phyloP scores from a whole-genome alignment of 2,113 vertebrate genomes.

The Arothron firmamentum region DNA sequence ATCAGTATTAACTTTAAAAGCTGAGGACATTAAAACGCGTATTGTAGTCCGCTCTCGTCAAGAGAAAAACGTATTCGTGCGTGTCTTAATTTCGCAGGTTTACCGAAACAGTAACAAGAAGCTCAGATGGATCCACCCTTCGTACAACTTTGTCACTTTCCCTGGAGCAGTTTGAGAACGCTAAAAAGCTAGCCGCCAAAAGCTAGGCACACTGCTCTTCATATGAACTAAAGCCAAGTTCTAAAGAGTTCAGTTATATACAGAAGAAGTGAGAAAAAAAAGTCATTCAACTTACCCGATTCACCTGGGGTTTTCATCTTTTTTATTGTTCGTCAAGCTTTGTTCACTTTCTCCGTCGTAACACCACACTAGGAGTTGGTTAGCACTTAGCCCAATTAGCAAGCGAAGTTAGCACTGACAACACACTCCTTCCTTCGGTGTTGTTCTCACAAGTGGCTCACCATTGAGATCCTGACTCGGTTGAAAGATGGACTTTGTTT shows the following conservation, averaged over 20 bases:
- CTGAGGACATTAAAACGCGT: background rate
- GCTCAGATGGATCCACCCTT: conserved; percentile 34
- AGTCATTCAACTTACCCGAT: conserved; percentile 60
- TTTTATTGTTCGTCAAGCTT: conserved; percentile 13
- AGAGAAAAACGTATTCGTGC: background rate
- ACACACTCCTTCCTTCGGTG: conserved; percentile 56
- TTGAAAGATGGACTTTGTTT: background rate
- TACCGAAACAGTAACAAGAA: conserved; percentile 22
- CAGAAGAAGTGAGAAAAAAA: too few relatives aligned
- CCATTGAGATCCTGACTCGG: conserved; percentile 2
- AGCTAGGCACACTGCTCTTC: conserved; percentile 50
- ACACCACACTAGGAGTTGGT: conserved; percentile 36
- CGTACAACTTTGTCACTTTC: conserved; percentile 65
- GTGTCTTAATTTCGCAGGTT: too few relatives aligned
- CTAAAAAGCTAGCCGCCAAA: conserved; percentile 49
- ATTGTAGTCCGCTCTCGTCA: rapidly evolving
- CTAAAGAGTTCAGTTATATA: background rate
- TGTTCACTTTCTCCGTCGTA: conserved; percentile 36
- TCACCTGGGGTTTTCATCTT: conserved; percentile 76
- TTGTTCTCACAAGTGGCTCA: conserved; percentile 48
- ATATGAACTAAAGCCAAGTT: background rate
- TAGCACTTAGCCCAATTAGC: conserved; percentile 49
- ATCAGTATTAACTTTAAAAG: background rate
- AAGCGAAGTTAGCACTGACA: conserved; percentile 45
- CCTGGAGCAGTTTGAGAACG: conserved; percentile 49